Base-by-base conservation (phyloP, 2,797 vertebrate species). In the Hydrophis major region DNA sequence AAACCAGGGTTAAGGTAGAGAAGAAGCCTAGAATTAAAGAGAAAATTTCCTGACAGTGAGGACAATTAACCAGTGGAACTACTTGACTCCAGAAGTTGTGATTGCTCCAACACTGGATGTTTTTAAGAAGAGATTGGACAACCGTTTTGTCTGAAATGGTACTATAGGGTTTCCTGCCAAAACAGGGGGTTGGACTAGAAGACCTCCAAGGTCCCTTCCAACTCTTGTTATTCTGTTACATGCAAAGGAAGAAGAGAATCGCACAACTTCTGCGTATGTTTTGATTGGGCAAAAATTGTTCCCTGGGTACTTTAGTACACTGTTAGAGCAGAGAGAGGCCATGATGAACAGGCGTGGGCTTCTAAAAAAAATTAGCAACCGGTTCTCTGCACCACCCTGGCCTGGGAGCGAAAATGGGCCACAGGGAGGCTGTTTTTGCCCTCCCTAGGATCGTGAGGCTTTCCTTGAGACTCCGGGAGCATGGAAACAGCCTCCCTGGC, bases 21-120 rank as follows among this genome's bases (percentile, higher is more conserved):
- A n/a, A 94, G 57, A 42, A 3, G 86, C 13, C 66, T 6, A 28
- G 95, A 94, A 94, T 92, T 94, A 18, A 18, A n/a, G 14, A 69
- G 66, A 69, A 32, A 69, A 6, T 69, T 61, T 32, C n/a, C 66
- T 18, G 14, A 32, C 6, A 2, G n/a, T 69, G 66, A 69, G 66
- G 6, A 32, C 66, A 32, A 32, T 69, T 6, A 32, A 18, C 6
- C n/a, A 69, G 66, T 6, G 66, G 66, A 69, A 69, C n/a, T 1
- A 1, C 14, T 69, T 7, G 66, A 14, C n/a, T 6, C n/a, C 14
- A 69, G 14, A 69, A 18, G n/a, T 32, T 69, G 66, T 32, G 1
- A 1, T 0, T 69, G n/a, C n/a, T 69, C 66, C 66, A 32, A 69
- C 5, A 18, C 5, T 32, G n/a, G n/a, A 69, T 7, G 27, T 16